phyloP scores from a whole-genome alignment of 2,888 invertebrate species.

The Eueremaeus valkanovi region DNA sequence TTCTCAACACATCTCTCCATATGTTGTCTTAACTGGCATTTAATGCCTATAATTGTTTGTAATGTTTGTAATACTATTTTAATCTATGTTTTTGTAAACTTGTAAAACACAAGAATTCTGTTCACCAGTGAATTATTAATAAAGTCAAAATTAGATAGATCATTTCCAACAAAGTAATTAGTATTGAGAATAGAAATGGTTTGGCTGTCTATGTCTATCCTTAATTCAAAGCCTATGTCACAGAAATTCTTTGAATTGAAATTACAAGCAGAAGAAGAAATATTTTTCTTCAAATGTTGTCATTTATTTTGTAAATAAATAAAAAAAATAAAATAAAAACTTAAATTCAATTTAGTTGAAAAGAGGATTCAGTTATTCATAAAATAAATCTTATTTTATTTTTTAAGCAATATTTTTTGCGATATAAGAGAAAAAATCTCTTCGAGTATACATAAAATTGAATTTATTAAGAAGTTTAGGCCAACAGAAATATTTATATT shows the following conservation, averaged over 20 bases:
- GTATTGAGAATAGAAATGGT: too few relatives aligned
- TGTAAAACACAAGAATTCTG: not conserved
- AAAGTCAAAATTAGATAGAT: too few relatives aligned
- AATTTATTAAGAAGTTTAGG: constrained; percentile 3
- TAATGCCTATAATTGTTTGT: constrained; percentile 1
- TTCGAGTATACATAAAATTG: constrained; percentile 17
- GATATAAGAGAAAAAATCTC: not conserved
- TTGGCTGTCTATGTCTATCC: not conserved
- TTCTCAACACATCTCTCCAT: not conserved
- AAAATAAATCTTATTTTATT: constrained; percentile 12
- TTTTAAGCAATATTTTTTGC: not conserved
- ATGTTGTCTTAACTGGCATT: not conserved
- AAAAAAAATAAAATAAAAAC: not conserved
- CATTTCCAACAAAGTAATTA: not conserved
- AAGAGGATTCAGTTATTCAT: constrained; percentile 15
- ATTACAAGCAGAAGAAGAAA: not conserved
- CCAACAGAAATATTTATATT: not conserved
- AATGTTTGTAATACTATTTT: constrained; percentile 30
- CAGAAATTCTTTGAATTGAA: not conserved
- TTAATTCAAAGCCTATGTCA: not conserved
- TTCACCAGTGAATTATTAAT: not conserved
- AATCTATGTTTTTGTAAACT: not conserved
- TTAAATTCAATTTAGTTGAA: constrained; percentile 14
- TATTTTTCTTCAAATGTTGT: not conserved
- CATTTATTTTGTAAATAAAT: not conserved